Percentiles rank a stretch among this genome's conserved stretches.
These are phyloP conservation scores for Antrozous pallidus DNA, from an alignment of 2,797 vertebrate genomes.

Conservation along the genomic window DNA sequence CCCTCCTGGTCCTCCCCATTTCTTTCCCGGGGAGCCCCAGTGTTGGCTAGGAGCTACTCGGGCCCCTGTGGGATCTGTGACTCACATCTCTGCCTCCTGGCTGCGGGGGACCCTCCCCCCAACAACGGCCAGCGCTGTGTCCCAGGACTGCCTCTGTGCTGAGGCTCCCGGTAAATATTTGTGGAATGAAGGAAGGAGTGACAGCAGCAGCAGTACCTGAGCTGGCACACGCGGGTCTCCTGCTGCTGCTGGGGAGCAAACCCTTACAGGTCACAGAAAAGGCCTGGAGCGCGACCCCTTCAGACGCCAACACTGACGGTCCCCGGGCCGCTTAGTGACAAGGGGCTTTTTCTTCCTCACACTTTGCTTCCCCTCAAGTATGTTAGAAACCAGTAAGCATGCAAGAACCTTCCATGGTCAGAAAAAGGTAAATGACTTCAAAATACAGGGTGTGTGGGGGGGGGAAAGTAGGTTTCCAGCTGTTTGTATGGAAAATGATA, in stretches of 20 bases:
- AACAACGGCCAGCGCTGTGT: rapidly evolving
- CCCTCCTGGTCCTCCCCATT: background rate
- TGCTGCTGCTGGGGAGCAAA: background rate
- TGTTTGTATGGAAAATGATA: background rate
- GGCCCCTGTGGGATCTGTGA: background rate
- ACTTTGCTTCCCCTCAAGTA: background rate
- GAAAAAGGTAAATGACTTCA: background rate
- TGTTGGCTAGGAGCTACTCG: background rate
- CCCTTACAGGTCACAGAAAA: background rate
- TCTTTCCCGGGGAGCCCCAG: background rate
- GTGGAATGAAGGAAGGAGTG: background rate
- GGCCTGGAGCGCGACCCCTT: background rate
- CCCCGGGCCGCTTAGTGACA: background rate
- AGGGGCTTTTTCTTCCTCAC: background rate
- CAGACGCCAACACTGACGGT: background rate
- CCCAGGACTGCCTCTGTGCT: background rate
- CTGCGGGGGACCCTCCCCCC: background rate
- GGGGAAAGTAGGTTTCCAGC: background rate
- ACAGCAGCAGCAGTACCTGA: background rate
- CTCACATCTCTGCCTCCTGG: background rate
- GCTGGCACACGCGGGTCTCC: background rate
- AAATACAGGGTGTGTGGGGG: background rate
- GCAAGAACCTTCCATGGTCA: background rate
- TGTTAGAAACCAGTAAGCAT: background rate
- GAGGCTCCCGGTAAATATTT: background rate